These are phyloP conservation scores for Euschistus heros DNA, from an alignment of 1,140 invertebrate species.

Conservation along the genomic window DNA sequence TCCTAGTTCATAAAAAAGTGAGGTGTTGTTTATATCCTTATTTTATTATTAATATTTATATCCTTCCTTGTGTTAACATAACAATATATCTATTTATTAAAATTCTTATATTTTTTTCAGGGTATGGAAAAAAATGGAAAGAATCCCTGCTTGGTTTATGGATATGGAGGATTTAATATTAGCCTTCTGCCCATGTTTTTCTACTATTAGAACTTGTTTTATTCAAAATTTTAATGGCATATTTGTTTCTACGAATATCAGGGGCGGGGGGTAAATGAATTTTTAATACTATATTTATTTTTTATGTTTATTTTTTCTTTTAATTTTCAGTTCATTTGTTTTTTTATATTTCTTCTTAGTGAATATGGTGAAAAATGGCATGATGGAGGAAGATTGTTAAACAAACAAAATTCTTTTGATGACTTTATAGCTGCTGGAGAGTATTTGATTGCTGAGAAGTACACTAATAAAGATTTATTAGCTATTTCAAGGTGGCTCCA, in stretches of 20 bases:
- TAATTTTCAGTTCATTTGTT: neutral
- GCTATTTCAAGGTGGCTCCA: conserved; percentile 90
- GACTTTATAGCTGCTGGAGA: conserved; percentile 91
- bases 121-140: conserved; percentile 51
- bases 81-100: conserved; percentile 10
- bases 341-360: neutral
- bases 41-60: neutral
- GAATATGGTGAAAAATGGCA: conserved; percentile 51
- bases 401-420: conserved; percentile 97
- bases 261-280: conserved; percentile 76
- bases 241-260: conserved; percentile 83
- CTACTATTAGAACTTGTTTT: conserved; percentile 72
- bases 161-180: conserved; percentile 96
- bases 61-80: neutral
- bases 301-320: neutral
- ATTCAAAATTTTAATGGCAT: conserved; percentile 83
- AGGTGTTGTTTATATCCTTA: conserved; percentile 22
- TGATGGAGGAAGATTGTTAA: conserved; percentile 75
- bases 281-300: neutral
- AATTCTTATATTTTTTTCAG: conserved; percentile 36
- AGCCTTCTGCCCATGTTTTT: conserved; percentile 78
- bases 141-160: conserved; percentile 78
- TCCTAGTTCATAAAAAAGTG: conserved; percentile 78
- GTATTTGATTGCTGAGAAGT: conserved; percentile 73
- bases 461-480: conserved; percentile 65